These are phyloP conservation scores for Oryctolagus cuniculus DNA, from an alignment of 2,113 vertebrate species.

Conservation along the genomic window mOryCun1.1 NC_091451.1:37721001-37721500, in stretches of 20 bases:
- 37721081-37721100: background rate
- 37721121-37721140: background rate
- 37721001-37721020: background rate
- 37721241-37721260: background rate
- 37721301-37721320: background rate
- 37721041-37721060: background rate
- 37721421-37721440: background rate
- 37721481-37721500: background rate
- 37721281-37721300: background rate
- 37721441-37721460: background rate
- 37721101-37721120: background rate
- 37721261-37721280: background rate
- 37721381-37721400: background rate
- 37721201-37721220: background rate
- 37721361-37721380: background rate
- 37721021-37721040: background rate
- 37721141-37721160: background rate
- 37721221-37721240: background rate
- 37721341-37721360: background rate
- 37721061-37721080: background rate
- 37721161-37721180: background rate
- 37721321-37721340: background rate
- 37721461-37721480: accelerated
- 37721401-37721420: background rate
- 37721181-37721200: background rate